Evolutionary conservation across 2,797 vertebrate genomes (phyloP), one percentile per base, ranked within the genome.

Genomic region (Halcyon chelicuti): DNA sequence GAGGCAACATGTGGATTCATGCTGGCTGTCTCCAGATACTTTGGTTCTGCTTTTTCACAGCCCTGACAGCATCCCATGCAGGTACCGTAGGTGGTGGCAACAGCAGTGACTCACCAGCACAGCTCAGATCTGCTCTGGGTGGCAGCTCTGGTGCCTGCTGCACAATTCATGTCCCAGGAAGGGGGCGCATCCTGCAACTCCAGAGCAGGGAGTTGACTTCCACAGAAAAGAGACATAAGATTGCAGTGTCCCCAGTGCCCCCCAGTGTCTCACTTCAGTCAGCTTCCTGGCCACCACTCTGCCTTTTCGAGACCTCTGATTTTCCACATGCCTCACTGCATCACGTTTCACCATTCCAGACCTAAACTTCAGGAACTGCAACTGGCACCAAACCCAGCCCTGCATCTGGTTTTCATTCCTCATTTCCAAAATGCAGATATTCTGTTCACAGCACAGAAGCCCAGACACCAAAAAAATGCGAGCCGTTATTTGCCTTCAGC

Each of bases 221-320:
- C 12, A 67, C 44, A 75, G 39, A 62, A 7, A 83, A 9, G 49
- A 29, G 25, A 29, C 1, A 40, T 8, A 25, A 81, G 46, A 57
- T 20, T 6, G 3, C 61, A 51, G 26, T 5, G 23, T 42, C 12
- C 40, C 26, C 2, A 0, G 0, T 11, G 9, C 9, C 33, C 39
- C 61, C 51, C 1, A 2, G 14, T 5, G 9, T 29, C 31, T 79
- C 62, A 12, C 16, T 70, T 21, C 5, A 25, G 40, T 19, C 62
- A 46, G 26, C 18, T 61, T 63, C 52, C 77, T 62, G 31, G 52
- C 37, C 51, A 31, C 23, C 35, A 14, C 39, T 37, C 37, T 39
- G 44, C 42, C 47, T 83, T 83, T 80, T 74, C 0, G 0, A 79
- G 60, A 52, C 14, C 31, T 31, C 28, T 9, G 5, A 31, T 86